Evolutionary conservation across 2,888 invertebrate genomes (phyloP).

Genomic region (Lycocerus yunnanus): DNA sequence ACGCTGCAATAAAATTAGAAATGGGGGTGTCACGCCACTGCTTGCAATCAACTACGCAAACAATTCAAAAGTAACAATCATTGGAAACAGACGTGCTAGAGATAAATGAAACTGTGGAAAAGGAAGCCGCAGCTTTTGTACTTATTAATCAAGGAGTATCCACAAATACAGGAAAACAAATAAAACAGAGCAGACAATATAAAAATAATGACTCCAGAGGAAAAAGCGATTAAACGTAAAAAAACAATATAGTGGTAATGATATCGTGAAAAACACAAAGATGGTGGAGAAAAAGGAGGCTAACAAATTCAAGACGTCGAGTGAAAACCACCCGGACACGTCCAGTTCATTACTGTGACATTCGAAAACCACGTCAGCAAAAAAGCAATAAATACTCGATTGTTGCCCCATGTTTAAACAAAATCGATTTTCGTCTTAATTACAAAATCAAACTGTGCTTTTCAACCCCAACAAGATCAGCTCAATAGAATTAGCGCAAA

Average conservation of each 20-base stretch:
- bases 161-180: neutral
- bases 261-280: conserved; percentile 5
- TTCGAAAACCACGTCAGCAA: conserved; percentile 18
- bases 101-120: conserved; percentile 29
- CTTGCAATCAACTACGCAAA: conserved; percentile 25
- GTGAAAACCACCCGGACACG: conserved; percentile 23
- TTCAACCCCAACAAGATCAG: neutral
- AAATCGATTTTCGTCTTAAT: neutral
- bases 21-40: conserved; percentile 20
- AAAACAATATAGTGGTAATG: conserved; percentile 25
- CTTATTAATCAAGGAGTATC: conserved; percentile 33
- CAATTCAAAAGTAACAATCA: conserved; percentile 27
- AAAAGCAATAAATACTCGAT: conserved; percentile 1
- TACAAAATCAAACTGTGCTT: neutral
- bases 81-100: conserved; percentile 26
- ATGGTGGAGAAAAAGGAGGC: neutral
- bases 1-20: neutral
- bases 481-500: neutral
- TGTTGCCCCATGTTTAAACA: neutral
- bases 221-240: conserved; percentile 29
- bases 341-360: conserved; percentile 28
- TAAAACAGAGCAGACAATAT: conserved; percentile 23
- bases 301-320: conserved; percentile 10
- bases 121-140: conserved; percentile 30
- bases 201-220: conserved; percentile 20